Evolutionary conservation across 2,113 vertebrate species (phyloP), one percentile per base, ranked within the genome.

Genomic region (Azemiops feae): DNA sequence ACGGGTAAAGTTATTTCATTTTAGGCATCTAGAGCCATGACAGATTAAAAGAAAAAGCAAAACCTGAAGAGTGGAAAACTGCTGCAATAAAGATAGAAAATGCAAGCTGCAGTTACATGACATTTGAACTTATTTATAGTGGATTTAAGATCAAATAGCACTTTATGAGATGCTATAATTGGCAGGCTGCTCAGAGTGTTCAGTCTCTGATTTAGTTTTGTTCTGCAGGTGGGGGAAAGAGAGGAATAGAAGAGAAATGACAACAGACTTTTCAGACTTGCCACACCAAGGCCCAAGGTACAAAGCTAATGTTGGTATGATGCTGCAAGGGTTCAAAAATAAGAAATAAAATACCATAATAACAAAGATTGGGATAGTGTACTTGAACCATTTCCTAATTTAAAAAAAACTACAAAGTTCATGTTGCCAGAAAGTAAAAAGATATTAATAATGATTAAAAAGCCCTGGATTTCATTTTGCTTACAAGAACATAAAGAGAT

Each of bases 81-180:
- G 30, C 88, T 60, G 74, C 60, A 81, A 53, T 74, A 69, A 89
- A 89, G 55, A 69, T n/a, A 85, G 43, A 45, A 54, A 85, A 85
- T 58, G 43, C 27, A 30, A 85, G 30, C 43, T 58, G 43, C 92
- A 92, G 58, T 89, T 89, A 50, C n/a, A 85, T 89, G 69, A 43
- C 53, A 50, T 89, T 92, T 92, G 30, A 89, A 85, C 27, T 92
- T 53, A 85, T 89, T 92, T 85, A 69, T 89, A 85, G 64, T 47
- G 43, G 69, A 81, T 89, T 89, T 92, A 85, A 85, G 27, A 7
- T 43, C 22, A 52, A 45, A 54, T 5, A 55, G 30, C 22, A 23
- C 85, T 34, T 58, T 45, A 22, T 50, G 87, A 12, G 50, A 60
- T 60, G 74, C 30, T n/a, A 52, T 93, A 85, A 60, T 58, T 89